Evolutionary conservation across 1,140 invertebrate species (phyloP).

Genomic region (Vanessa tameamea): DNA sequence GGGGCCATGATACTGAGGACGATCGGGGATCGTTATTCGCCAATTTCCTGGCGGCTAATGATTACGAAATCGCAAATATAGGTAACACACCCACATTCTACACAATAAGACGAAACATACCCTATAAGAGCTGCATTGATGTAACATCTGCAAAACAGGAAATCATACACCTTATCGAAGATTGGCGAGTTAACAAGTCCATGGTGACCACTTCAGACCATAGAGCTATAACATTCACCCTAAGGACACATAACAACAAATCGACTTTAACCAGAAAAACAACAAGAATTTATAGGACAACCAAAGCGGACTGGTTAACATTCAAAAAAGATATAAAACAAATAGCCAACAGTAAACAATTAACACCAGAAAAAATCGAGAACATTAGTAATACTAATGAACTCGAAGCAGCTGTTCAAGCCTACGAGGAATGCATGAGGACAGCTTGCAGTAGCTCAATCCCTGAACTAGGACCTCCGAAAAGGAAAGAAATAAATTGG

Average conservation of each 20-base stretch:
- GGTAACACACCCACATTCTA: neutral
- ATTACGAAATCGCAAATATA: neutral
- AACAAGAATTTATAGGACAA: neutral
- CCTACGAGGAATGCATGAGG: neutral
- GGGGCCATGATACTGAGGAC: neutral
- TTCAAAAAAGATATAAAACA: neutral
- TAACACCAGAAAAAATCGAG: neutral
- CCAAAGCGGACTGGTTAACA: neutral
- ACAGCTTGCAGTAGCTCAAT: neutral
- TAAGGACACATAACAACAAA: neutral
- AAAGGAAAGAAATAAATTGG: neutral
- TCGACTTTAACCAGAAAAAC: neutral
- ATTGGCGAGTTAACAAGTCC: neutral
- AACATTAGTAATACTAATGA: neutral
- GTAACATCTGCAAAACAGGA: neutral
- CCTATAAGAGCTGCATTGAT: neutral
- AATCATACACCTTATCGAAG: neutral
- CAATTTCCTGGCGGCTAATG: neutral
- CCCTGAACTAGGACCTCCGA: neutral
- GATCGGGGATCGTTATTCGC: neutral
- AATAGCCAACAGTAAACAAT: neutral
- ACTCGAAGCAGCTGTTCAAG: neutral
- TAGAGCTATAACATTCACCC: neutral
- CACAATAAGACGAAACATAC: neutral
- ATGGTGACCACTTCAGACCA: neutral